A percentile compares a stretch with the other conserved stretches of the same genome.
phyloP scores from a whole-genome alignment of 2,888 invertebrate genomes.

The Hedychridium roseum region DNA sequence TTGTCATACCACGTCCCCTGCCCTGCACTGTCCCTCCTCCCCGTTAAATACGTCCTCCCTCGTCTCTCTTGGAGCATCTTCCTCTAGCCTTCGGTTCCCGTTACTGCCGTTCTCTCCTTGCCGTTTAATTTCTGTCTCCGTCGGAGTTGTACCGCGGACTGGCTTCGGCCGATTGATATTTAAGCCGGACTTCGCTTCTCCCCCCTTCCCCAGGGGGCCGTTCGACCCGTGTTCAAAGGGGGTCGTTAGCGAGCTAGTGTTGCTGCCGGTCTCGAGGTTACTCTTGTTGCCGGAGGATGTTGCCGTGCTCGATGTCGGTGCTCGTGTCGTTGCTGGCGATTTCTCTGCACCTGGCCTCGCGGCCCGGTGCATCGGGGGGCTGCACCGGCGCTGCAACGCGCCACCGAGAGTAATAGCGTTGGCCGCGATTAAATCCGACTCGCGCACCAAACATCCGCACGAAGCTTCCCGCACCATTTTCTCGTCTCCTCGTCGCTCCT shows the following conservation, averaged over 20 bases:
- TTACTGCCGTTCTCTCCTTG: constrained; percentile 21
- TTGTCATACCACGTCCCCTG: constrained; percentile 11
- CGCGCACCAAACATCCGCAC: constrained; percentile 28
- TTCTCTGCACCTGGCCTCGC: constrained; percentile 55
- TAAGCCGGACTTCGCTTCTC: constrained; percentile 49
- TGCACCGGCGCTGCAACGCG: constrained; percentile 17
- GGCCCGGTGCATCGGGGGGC: no score
- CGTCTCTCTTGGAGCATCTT: constrained; percentile 10
- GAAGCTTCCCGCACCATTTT: constrained; percentile 23
- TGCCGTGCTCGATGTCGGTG: constrained; percentile 37
- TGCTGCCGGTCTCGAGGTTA: no score
- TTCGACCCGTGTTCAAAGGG: constrained; percentile 41
- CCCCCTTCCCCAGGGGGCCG: constrained; percentile 19
- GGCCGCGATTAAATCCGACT: constrained; percentile 47
- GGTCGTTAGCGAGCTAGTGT: constrained; percentile 54
- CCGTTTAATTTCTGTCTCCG: no score
- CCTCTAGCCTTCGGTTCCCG: constrained; percentile 21
- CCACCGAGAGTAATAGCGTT: constrained; percentile 42
- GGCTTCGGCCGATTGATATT: constrained; percentile 56
- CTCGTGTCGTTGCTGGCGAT: constrained; percentile 44
- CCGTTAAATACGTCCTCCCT: no score
- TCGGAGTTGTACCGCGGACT: constrained; percentile 28
- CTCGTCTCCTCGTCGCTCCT: constrained; percentile 5
- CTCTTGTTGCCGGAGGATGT: constrained; percentile 35
- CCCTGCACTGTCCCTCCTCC: constrained; percentile 11